phyloP scores from a whole-genome alignment of 2,888 invertebrate species.

The Hoplodrina blanda region DNA sequence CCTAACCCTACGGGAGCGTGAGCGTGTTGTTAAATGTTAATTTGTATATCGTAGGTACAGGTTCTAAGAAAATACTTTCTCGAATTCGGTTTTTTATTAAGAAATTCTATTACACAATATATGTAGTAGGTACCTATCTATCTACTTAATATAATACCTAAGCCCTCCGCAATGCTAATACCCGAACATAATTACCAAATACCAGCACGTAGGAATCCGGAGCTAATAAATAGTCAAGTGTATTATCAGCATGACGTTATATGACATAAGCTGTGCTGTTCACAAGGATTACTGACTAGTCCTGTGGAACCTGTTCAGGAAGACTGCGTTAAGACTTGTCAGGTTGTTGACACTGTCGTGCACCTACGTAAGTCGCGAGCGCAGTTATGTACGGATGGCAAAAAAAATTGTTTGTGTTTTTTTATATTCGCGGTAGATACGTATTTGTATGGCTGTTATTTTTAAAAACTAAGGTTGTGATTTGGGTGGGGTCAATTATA shows the following conservation, averaged over 20 bases:
- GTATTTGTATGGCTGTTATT: too few relatives aligned
- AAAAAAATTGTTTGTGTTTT: constrained; percentile 13
- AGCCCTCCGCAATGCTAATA: constrained; percentile 10
- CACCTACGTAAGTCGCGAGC: constrained; percentile 72
- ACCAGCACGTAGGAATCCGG: constrained; percentile 17
- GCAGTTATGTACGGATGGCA: constrained; percentile 66
- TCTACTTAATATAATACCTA: neutral
- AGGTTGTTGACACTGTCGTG: constrained; percentile 84
- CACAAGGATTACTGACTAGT: constrained; percentile 56
- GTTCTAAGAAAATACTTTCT: too few relatives aligned
- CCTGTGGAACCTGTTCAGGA: constrained; percentile 67
- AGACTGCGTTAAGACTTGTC: constrained; percentile 72
- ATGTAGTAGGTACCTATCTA: too few relatives aligned
- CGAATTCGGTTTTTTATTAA: too few relatives aligned
- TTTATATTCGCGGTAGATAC: too few relatives aligned
- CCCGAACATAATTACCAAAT: constrained; percentile 23
- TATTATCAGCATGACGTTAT: constrained; percentile 36
- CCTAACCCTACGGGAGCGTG: too few relatives aligned
- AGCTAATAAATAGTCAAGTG: constrained; percentile 40
- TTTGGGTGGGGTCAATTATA: too few relatives aligned
- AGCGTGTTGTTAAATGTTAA: too few relatives aligned
- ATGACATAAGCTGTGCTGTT: constrained; percentile 58
- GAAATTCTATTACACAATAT: too few relatives aligned
- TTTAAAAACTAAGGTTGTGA: too few relatives aligned
- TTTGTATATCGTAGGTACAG: too few relatives aligned